phyloP scores from a whole-genome alignment of 2,888 invertebrate genomes.

The Scaptomyza caliginosa region DNA sequence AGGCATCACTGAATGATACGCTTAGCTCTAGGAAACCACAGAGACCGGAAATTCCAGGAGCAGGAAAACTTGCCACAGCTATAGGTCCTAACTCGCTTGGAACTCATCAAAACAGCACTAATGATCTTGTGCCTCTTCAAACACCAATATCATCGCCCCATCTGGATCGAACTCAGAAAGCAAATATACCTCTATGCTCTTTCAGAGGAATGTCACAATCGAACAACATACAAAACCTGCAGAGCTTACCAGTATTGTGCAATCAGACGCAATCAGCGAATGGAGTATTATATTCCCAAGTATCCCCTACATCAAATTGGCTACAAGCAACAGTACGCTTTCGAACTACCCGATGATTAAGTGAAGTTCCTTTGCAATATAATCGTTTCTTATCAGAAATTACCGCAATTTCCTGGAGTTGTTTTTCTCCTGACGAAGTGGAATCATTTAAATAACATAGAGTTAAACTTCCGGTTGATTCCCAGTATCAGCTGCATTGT shows the following conservation, averaged over 20 bases:
- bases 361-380: background rate
- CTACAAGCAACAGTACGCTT: background rate
- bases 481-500: constrained; percentile 31
- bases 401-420: background rate
- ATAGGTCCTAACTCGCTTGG: no score
- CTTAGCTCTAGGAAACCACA: no score
- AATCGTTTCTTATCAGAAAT: background rate
- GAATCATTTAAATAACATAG: constrained; percentile 62
- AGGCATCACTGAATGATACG: no score
- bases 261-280: constrained; percentile 14
- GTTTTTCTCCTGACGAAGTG: constrained; percentile 5
- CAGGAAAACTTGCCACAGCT: no score
- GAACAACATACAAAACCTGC: background rate
- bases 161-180: constrained; percentile 8
- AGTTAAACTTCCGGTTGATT: constrained; percentile 51
- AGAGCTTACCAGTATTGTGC: constrained; percentile 9
- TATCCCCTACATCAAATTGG: constrained; percentile 23
- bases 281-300: constrained; percentile 15
- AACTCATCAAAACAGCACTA: no score
- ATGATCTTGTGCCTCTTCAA: no score
- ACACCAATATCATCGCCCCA: no score
- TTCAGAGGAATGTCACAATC: constrained; percentile 12
- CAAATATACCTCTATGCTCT: constrained; percentile 4
- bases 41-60: no score
- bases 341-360: background rate